A percentile compares a stretch with the other conserved stretches of the same genome.
These are phyloP conservation scores for Thaumetopoea pityocampa DNA, from an alignment of 1,140 invertebrate genomes.

Conservation along the genomic window DNA sequence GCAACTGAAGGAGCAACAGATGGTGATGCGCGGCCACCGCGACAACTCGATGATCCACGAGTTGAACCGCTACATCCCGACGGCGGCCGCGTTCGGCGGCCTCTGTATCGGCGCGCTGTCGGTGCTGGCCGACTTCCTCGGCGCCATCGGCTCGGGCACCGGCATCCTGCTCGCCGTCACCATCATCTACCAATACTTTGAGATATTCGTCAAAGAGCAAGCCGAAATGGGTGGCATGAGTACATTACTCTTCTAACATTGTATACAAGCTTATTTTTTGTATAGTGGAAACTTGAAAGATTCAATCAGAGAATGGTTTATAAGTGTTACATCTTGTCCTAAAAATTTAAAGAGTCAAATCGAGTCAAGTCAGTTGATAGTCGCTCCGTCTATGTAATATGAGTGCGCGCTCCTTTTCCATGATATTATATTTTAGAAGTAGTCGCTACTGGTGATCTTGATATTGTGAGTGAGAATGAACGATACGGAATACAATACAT, in stretches of 20 bases:
- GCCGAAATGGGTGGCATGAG: conserved; percentile 99
- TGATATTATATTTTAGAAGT: too few species aligned
- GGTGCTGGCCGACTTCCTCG: conserved; percentile 98
- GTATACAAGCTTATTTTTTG: too few species aligned
- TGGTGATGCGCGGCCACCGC: conserved; percentile 99
- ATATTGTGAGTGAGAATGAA: too few species aligned
- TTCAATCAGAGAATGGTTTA: too few species aligned
- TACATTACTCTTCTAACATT: conserved; percentile 93
- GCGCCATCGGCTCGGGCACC: conserved; percentile 98
- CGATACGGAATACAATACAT: too few species aligned
- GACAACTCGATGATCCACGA: conserved; percentile 99
- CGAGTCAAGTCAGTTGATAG: too few species aligned
- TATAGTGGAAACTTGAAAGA: too few species aligned
- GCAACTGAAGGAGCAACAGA: conserved; percentile 99
- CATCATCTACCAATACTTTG: conserved; percentile 99
- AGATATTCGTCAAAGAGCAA: conserved; percentile 99
- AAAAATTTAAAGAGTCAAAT: too few species aligned
- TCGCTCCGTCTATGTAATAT: too few species aligned
- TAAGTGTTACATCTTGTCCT: too few species aligned
- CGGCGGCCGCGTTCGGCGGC: conserved; percentile 98
- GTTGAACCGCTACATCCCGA: conserved; percentile 99
- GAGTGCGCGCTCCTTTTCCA: too few species aligned
- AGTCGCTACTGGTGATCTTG: too few species aligned
- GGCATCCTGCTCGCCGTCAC: conserved; percentile 99
- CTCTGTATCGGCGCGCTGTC: conserved; percentile 99